Conservation (phyloP, 2,888 invertebrate genomes). For the Thelaira solivaga region DNA sequence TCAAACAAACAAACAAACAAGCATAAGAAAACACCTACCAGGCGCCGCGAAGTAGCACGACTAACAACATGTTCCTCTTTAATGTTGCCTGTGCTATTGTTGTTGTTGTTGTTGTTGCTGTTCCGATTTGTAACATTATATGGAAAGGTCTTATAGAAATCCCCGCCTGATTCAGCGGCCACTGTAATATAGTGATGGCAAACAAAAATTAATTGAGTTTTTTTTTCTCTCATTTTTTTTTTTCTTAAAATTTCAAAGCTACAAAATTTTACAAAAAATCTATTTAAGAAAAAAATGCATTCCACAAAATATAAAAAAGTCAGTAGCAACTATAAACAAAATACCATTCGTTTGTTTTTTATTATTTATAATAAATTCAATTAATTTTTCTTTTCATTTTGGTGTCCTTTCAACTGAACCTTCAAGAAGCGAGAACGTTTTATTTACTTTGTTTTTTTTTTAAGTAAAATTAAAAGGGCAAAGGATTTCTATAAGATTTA, state of each 20-base stretch:
- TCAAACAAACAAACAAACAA: too few relatives aligned
- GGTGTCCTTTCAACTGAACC: conserved; percentile 59
- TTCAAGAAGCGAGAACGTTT: conserved; percentile 71
- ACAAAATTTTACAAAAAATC: conserved; percentile 56
- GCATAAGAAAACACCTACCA: conserved; percentile 82
- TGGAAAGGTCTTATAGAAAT: conserved; percentile 90
- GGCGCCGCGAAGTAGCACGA: conserved; percentile 79
- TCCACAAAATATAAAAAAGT: conserved; percentile 36
- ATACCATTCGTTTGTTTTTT: conserved; percentile 43
- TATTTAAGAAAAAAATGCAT: conserved; percentile 35
- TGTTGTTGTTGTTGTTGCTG: conserved; percentile 63
- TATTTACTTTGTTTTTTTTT: conserved; percentile 47
- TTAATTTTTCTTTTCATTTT: conserved; percentile 70
- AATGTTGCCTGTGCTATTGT: conserved; percentile 44
- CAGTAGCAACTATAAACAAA: conserved; percentile 17
- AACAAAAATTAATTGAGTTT: conserved; percentile 51
- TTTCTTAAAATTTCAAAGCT: conserved; percentile 39
- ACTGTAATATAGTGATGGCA: conserved; percentile 80
- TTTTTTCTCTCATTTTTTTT: conserved; percentile 9
- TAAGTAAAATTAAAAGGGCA: conserved; percentile 58
- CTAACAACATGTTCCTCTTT: conserved; percentile 75
- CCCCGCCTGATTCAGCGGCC: conserved; percentile 88
- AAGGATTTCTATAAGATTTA: conserved; percentile 77
- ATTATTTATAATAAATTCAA: conserved; percentile 76
- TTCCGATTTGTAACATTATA: conserved; percentile 82